A percentile compares a stretch with the other conserved stretches of the same genome.
phyloP scores from a whole-genome alignment of 2,797 vertebrate genomes.

The Esox lucius region DNA sequence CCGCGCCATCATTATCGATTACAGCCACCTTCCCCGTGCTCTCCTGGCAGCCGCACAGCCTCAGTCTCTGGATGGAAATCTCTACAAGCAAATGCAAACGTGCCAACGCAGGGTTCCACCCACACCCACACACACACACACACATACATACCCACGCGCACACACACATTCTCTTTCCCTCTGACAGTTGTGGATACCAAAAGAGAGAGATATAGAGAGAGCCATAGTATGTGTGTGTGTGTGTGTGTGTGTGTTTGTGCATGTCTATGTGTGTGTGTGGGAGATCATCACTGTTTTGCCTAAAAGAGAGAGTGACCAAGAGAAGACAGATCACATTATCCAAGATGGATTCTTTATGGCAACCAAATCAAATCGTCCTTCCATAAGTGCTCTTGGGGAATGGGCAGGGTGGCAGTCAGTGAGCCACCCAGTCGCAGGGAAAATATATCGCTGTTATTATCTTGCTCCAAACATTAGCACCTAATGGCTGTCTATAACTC shows the following conservation, averaged over 20 bases:
- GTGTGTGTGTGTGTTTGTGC: neutral
- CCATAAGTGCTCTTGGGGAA: slow-evolving; percentile 39
- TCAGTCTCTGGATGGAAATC: slow-evolving; percentile 9
- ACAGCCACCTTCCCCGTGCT: neutral
- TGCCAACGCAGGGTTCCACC: neutral
- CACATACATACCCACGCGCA: too few species aligned
- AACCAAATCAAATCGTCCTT: slow-evolving; percentile 46
- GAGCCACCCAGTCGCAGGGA: slow-evolving; percentile 30
- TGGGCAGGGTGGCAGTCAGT: neutral
- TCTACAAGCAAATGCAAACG: slow-evolving; percentile 20
- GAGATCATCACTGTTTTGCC: slow-evolving; percentile 25
- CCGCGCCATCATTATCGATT: slow-evolving; percentile 38
- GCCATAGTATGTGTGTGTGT: neutral
- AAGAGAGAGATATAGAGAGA: neutral
- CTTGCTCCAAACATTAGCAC: slow-evolving; percentile 13
- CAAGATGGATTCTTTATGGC: slow-evolving; percentile 42
- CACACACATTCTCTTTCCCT: neutral
- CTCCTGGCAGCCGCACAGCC: neutral
- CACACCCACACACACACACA: too few species aligned
- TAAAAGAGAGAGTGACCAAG: slow-evolving; percentile 26
- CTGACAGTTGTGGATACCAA: slow-evolving; percentile 15
- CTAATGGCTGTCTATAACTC: slow-evolving; percentile 20
- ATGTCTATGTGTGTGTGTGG: neutral
- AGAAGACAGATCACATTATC: slow-evolving; percentile 42
- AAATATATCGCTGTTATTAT: slow-evolving; percentile 43